These are phyloP conservation scores for Sebastes iracundus DNA, from an alignment of 2,797 vertebrate species.

Conservation along the genomic window DNA sequence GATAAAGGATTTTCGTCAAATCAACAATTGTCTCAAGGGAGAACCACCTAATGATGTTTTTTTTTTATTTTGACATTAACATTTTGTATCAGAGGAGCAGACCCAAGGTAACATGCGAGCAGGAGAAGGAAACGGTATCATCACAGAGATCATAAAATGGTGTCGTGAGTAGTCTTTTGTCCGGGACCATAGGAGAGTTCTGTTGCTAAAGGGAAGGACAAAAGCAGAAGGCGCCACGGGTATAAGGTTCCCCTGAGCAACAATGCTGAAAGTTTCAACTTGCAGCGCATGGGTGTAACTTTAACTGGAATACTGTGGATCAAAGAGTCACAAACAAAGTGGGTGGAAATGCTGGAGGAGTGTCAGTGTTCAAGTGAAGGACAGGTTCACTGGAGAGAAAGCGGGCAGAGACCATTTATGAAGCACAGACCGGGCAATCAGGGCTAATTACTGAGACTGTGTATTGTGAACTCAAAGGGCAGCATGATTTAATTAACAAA, in stretches of 20 bases:
- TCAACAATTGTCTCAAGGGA: slow-evolving; percentile 60
- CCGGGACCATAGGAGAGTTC: slow-evolving; percentile 82
- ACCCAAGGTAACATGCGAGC: slow-evolving; percentile 66
- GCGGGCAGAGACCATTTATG: slow-evolving; percentile 68
- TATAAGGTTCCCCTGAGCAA: slow-evolving; percentile 84
- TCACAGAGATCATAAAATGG: slow-evolving; percentile 83
- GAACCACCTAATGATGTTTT: slow-evolving; percentile 28
- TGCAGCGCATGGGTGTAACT: slow-evolving; percentile 85
- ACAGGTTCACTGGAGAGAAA: slow-evolving; percentile 79
- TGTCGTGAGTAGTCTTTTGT: slow-evolving; percentile 86
- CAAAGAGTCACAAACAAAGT: slow-evolving; percentile 83
- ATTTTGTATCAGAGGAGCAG: slow-evolving; percentile 61
- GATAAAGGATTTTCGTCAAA: slow-evolving; percentile 53
- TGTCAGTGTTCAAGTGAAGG: slow-evolving; percentile 78
- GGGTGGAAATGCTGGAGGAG: slow-evolving; percentile 84
- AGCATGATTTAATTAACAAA: slow-evolving; percentile 63
- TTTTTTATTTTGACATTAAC: slow-evolving; percentile 49
- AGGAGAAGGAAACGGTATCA: slow-evolving; percentile 75
- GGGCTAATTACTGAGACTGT: slow-evolving; percentile 69
- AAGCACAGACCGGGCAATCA: slow-evolving; percentile 70
- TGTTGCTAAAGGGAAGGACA: slow-evolving; percentile 84
- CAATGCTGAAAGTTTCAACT: slow-evolving; percentile 85
- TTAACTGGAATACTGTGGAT: slow-evolving; percentile 83
- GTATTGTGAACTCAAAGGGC: slow-evolving; percentile 66
- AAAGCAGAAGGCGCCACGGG: slow-evolving; percentile 84